phyloP scores from a whole-genome alignment of 2,888 invertebrate species.

The Baccha elongata region DNA sequence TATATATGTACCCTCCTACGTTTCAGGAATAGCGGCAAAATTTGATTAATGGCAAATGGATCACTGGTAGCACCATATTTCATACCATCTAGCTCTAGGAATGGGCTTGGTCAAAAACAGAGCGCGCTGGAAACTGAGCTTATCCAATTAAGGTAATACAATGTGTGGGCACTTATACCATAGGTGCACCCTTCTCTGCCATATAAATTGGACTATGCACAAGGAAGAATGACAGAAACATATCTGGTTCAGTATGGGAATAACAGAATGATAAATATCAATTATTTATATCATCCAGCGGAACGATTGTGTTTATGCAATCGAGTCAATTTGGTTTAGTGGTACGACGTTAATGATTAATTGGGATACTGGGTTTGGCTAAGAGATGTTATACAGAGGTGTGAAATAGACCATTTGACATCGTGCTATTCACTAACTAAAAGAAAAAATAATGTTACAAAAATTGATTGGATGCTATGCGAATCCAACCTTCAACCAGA shows the following conservation, averaged over 20 bases:
- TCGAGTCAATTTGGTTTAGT: slow-evolving; percentile 66
- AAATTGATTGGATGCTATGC: no score
- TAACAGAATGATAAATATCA: slow-evolving; percentile 63
- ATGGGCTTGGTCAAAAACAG: no score
- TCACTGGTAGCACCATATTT: neutral
- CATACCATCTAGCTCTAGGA: neutral
- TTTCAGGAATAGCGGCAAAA: slow-evolving; percentile 47
- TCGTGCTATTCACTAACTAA: no score
- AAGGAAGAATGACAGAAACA: slow-evolving; percentile 19
- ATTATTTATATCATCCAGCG: slow-evolving; percentile 58
- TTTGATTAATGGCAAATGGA: slow-evolving; percentile 67
- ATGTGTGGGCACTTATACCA: slow-evolving; percentile 37
- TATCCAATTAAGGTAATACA: slow-evolving; percentile 67
- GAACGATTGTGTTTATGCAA: slow-evolving; percentile 62
- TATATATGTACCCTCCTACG: no score
- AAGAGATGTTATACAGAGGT: slow-evolving; percentile 36
- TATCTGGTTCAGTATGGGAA: slow-evolving; percentile 43
- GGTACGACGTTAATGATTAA: slow-evolving; percentile 54
- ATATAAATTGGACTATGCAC: no score
- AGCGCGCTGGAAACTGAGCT: neutral
- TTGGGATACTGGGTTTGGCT: slow-evolving; percentile 33
- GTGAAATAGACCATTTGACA: slow-evolving; percentile 27
- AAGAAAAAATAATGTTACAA: no score
- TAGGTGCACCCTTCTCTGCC: neutral
- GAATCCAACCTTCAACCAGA: no score